These are phyloP conservation scores for Aspiorhynchus laticeps DNA, from an alignment of 2,113 vertebrate species.

Conservation along the genomic window DNA sequence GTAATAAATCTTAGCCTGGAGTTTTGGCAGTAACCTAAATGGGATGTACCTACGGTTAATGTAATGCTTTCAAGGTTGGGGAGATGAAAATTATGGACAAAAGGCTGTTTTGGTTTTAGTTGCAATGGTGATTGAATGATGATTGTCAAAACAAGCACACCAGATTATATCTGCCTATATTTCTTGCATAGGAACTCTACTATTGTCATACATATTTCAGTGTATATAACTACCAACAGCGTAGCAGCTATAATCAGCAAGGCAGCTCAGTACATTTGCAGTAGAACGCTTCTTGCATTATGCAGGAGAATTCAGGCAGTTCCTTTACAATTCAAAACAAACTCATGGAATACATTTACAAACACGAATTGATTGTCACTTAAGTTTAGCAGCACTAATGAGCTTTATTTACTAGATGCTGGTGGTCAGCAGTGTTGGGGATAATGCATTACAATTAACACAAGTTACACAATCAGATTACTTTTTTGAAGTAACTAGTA, in stretches of 20 bases:
- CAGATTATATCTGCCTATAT: neutral
- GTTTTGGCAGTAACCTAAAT: neutral
- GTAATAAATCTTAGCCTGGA: neutral
- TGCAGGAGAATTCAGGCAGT: neutral
- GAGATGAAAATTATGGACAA: neutral
- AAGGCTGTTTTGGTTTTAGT: neutral
- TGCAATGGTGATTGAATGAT: neutral
- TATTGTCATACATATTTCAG: constrained; percentile 11
- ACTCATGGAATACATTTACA: constrained; percentile 1
- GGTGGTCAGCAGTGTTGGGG: neutral
- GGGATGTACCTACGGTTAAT: neutral
- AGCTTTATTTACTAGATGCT: neutral
- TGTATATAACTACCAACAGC: neutral
- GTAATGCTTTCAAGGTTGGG: neutral
- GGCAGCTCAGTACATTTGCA: neutral
- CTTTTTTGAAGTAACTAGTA: too few species aligned
- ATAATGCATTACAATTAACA: too few species aligned
- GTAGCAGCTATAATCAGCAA: neutral
- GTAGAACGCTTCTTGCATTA: neutral
- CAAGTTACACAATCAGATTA: too few species aligned
- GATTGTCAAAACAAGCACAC: neutral
- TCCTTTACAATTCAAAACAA: neutral
- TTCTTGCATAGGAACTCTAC: neutral
- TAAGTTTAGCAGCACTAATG: neutral
- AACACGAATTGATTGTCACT: neutral